Base-by-base conservation (phyloP, 2,113 vertebrate genomes). In the Enhydra lutris region DNA sequence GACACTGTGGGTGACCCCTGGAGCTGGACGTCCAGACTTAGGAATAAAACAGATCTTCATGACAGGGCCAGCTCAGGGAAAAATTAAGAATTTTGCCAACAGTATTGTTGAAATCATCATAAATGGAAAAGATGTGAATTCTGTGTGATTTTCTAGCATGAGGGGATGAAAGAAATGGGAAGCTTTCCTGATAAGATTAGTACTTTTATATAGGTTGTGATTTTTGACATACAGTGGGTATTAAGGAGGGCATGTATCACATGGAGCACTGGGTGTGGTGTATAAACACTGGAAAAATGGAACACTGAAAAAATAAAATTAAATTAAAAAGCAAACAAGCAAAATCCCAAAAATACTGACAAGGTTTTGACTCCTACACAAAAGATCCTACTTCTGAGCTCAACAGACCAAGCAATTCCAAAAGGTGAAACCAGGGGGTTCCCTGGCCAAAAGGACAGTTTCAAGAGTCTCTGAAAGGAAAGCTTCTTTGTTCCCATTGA, bases 361-460 rank as follows among this genome's bases (percentile, higher is more conserved):
- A 94, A 92, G 39, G 1, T 20, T 85, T 85, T 95, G 74, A 39
- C n/a, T 82, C 20, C 20, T n/a, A 92, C 74, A 10, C 59, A 55
- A 87, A 80, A 95, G 73, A 87, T 26, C 8, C 59, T 96, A 76
- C 52, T 91, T 92, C 59, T 78, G 13, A 92, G 31, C 42, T 95
- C 65, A 34, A 20, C 17, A 74, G 65, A 96, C 67, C 14, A 50
- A 92, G 74, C 55, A 92, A 79, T 31, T 73, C 65, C 79, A 92
- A 83, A 74, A 91, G 45, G 36, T 42, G 2, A 24, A 95, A 36
- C 73, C 36, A 24, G 52, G 18, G 42, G 8, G 6, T 55, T 91
- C 50, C 76, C 50, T 84, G 24, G 63, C 42, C 47, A 71, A 81
- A n/a, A 45, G 9, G 13, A 31, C 67, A 73, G 79, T 76, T 88